phyloP scores from a whole-genome alignment of 92 coral and sea anemone genomes.

The Bergia puertoricense region DNA sequence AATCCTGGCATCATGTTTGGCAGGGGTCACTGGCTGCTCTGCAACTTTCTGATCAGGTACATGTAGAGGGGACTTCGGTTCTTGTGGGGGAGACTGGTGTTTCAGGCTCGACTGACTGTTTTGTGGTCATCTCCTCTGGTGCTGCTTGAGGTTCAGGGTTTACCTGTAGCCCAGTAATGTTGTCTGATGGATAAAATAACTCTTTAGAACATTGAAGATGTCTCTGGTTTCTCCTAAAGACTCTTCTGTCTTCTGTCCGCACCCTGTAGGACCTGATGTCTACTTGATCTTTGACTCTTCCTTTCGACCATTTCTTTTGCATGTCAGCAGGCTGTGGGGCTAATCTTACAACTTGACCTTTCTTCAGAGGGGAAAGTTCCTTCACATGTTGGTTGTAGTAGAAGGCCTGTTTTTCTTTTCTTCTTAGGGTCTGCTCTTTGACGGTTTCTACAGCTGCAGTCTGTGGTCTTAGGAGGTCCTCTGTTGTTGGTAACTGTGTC shows the following conservation, averaged over 20 bases:
- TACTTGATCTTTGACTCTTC: not conserved
- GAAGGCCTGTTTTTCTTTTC: no score
- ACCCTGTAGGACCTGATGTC: no score
- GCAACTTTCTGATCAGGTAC: no score
- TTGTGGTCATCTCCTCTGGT: not conserved
- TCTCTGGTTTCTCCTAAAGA: slow-evolving; percentile 30
- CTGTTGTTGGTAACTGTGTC: no score
- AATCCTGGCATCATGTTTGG: no score
- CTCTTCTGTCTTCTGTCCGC: slow-evolving; percentile 32
- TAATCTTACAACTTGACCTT: slow-evolving; percentile 25
- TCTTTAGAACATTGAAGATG: slow-evolving; percentile 23
- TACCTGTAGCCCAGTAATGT: not conserved
- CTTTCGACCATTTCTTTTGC: slow-evolving; percentile 22
- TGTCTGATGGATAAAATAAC: slow-evolving; percentile 13
- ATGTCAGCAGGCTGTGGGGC: slow-evolving; percentile 23
- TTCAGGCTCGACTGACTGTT: not conserved
- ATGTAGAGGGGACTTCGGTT: not conserved
- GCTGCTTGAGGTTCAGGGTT: not conserved
- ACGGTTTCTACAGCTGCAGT: no score
- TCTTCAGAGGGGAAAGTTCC: no score
- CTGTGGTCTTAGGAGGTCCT: no score
- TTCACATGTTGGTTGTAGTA: no score
- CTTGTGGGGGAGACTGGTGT: not conserved
- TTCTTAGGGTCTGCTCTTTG: no score
- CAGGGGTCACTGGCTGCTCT: no score